Conservation (phyloP, 2,113 vertebrate species). For the Redunca redunca region DNA sequence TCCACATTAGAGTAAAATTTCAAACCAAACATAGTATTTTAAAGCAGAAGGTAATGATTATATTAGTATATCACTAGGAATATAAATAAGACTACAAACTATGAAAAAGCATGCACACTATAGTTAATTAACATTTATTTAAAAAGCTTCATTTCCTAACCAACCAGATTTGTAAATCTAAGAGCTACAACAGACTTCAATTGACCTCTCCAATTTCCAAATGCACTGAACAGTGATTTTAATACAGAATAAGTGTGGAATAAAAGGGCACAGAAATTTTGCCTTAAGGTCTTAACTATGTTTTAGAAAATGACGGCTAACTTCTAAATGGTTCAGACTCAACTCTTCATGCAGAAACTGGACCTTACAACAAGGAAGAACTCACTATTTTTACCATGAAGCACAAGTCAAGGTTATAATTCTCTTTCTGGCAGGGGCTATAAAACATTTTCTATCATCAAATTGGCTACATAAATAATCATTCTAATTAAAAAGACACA, state of each 20-base stretch:
- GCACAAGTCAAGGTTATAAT: conserved; percentile 14
- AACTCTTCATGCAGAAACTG: not conserved
- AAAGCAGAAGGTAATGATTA: not conserved
- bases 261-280: not conserved
- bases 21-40: conserved; percentile 4
- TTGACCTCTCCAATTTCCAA: not conserved
- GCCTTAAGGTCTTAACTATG: not conserved
- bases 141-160: not conserved
- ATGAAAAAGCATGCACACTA: not conserved
- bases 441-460: conserved; percentile 9
- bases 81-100: not conserved
- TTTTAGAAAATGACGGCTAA: conserved; percentile 14
- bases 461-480: not conserved
- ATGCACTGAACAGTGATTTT: conserved; percentile 24
- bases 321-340: not conserved
- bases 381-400: not conserved
- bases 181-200: not conserved
- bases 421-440: not conserved
- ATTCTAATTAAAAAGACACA: conserved; percentile 5
- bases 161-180: conserved; percentile 9
- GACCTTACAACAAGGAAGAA: not conserved
- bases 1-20: conserved; percentile 12
- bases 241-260: not conserved
- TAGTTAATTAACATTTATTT: not conserved
- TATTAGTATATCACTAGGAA: not conserved